Percentiles rank a stretch among this genome's conserved stretches.
These are phyloP conservation scores for Clarias laeviceps DNA, from an alignment of 2,797 vertebrate species.

Conservation along the genomic window DNA sequence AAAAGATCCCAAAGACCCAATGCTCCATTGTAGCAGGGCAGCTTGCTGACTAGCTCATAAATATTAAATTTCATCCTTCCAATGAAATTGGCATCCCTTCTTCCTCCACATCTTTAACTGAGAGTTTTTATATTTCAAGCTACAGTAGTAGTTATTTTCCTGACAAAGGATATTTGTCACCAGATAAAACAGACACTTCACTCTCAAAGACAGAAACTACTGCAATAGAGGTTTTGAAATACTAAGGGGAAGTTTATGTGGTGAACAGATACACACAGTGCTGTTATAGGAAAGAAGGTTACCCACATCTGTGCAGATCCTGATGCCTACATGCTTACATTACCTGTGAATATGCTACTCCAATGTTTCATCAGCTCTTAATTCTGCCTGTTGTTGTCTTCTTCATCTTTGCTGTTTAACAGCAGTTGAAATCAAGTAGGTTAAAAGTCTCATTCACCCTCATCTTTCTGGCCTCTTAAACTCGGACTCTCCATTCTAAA, in stretches of 20 bases:
- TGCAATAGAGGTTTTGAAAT: neutral
- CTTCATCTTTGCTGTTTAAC: too few relatives aligned
- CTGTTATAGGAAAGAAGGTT: neutral
- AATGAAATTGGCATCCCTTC: neutral
- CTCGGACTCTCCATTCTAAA: too few relatives aligned
- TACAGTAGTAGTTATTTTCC: neutral
- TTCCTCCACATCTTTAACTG: neutral
- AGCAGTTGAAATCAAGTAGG: too few relatives aligned
- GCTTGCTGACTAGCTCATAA: neutral
- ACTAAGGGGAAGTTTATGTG: neutral
- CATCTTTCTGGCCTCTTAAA: too few relatives aligned
- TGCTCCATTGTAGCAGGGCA: neutral
- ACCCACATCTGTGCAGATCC: too few relatives aligned
- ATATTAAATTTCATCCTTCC: neutral
- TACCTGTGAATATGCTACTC: too few relatives aligned
- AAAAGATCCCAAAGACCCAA: neutral
- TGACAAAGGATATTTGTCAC: too few relatives aligned
- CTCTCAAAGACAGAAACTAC: neutral
- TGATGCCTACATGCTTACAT: too few relatives aligned
- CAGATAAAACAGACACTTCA: too few relatives aligned
- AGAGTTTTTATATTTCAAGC: neutral
- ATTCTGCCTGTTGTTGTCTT: too few relatives aligned
- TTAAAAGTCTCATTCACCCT: too few relatives aligned
- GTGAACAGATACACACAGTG: neutral
- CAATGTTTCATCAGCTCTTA: too few relatives aligned